These are phyloP conservation scores for Rhinolophus sinicus DNA, from an alignment of 2,113 vertebrate species.

Conservation along the genomic window DNA sequence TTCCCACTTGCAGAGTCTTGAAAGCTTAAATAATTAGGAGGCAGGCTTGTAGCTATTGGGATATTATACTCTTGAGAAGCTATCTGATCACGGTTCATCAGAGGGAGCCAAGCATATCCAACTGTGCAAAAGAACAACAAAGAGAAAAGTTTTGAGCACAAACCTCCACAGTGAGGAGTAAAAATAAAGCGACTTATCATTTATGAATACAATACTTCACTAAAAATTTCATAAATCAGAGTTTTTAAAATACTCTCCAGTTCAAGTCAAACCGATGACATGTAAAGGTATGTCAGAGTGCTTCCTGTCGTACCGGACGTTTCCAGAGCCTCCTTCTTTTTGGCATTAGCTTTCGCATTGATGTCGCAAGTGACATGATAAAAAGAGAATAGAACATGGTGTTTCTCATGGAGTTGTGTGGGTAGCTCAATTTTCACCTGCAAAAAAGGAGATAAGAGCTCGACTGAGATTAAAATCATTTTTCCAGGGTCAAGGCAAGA, in stretches of 20 bases:
- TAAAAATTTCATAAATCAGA: constrained; percentile 38
- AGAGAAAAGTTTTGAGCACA: constrained; percentile 1
- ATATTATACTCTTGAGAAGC: constrained; percentile 94
- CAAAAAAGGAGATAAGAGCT: constrained; percentile 81
- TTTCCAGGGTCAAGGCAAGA: constrained; percentile 53
- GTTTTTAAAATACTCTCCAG: constrained; percentile 21
- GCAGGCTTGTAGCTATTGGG: constrained; percentile 92
- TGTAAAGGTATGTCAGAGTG: neutral
- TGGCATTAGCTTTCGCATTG: constrained; percentile 96
- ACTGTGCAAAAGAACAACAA: constrained; percentile 84
- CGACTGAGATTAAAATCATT: constrained; percentile 71
- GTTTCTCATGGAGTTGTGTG: constrained; percentile 96
- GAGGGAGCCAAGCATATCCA: constrained; percentile 96
- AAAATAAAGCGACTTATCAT: constrained; percentile 55
- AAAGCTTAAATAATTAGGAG: constrained; percentile 91
- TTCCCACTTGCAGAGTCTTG: constrained; percentile 92
- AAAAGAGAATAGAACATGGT: constrained; percentile 98
- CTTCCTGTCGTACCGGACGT: constrained; percentile 90
- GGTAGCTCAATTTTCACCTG: constrained; percentile 99
- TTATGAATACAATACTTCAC: constrained; percentile 65
- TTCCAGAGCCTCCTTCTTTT: constrained; percentile 97
- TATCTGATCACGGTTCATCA: constrained; percentile 93
- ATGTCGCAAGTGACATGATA: constrained; percentile 99
- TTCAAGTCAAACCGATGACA: neutral
- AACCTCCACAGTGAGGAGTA: neutral